phyloP scores from a whole-genome alignment of 2,888 invertebrate species.

The Pollenia labialis region DNA sequence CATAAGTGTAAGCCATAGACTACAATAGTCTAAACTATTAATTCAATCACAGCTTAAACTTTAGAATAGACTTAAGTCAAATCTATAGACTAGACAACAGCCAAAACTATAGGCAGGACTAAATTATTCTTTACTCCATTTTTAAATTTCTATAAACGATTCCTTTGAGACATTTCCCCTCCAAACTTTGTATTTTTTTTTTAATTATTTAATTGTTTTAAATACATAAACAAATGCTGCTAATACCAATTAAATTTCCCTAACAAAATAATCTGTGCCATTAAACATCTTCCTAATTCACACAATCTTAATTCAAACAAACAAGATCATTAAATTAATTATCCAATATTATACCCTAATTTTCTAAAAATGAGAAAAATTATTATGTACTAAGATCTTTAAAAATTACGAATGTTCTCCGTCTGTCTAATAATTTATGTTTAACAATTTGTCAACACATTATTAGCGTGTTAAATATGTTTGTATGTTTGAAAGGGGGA shows the following conservation, averaged over 20 bases:
- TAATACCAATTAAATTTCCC: not conserved
- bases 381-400: not conserved
- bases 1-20: too few species aligned
- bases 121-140: too few species aligned
- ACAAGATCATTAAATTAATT: constrained; percentile 52
- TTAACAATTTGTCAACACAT: constrained; percentile 72
- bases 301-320: constrained; percentile 55
- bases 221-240: not conserved
- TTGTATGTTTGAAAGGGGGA: constrained; percentile 10
- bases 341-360: constrained; percentile 3
- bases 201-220: not conserved
- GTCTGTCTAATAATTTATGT: constrained; percentile 63
- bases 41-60: too few species aligned
- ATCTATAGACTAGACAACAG: too few species aligned
- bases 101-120: too few species aligned
- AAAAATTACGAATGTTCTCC: not conserved
- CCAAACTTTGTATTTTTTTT: not conserved
- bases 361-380: not conserved
- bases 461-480: constrained; percentile 61
- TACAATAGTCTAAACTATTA: too few species aligned
- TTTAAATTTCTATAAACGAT: not conserved
- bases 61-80: too few species aligned
- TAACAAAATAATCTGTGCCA: constrained; percentile 41
- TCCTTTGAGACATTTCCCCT: not conserved
- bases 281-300: constrained; percentile 49